A percentile compares a stretch with the other conserved stretches of the same genome.
phyloP scores from a whole-genome alignment of 92 coral and sea anemone genomes.

The Phenganax subtilis region DNA sequence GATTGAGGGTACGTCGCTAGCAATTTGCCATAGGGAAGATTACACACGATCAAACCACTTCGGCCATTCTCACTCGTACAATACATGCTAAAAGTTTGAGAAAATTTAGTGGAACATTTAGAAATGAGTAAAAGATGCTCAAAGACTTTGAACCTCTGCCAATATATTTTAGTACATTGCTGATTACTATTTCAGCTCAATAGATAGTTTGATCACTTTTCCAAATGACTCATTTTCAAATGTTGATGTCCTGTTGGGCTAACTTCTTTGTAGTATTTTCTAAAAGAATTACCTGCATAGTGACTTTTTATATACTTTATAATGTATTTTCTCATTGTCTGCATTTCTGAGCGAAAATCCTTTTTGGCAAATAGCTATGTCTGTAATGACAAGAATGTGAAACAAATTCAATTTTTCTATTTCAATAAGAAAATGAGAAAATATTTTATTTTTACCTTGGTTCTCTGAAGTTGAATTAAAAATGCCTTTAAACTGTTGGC shows the following conservation, averaged over 20 bases:
- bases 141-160: neutral
- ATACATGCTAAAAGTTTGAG: slow-evolving; percentile 58
- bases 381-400: slow-evolving; percentile 32
- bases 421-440: too few species aligned
- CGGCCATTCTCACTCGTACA: slow-evolving; percentile 62
- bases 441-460: slow-evolving; percentile 1
- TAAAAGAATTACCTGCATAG: slow-evolving; percentile 59
- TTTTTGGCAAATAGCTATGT: slow-evolving; percentile 64
- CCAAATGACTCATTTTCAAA: too few species aligned
- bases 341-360: slow-evolving; percentile 62
- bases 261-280: too few species aligned
- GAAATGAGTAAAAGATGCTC: neutral
- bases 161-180: too few species aligned
- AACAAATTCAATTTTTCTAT: neutral
- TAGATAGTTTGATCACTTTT: too few species aligned
- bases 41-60: slow-evolving; percentile 74
- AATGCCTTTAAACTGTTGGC: slow-evolving; percentile 21
- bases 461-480: slow-evolving; percentile 24
- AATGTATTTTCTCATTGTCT: slow-evolving; percentile 49
- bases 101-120: too few species aligned
- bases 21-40: slow-evolving; percentile 75
- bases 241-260: too few species aligned
- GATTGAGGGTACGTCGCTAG: slow-evolving; percentile 66
- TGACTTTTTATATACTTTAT: slow-evolving; percentile 67
- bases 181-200: too few species aligned